Evolutionary conservation across 2,797 vertebrate species (phyloP), one percentile per base, ranked within the genome.

Genomic region (Cossypha niveicapilla): DNA sequence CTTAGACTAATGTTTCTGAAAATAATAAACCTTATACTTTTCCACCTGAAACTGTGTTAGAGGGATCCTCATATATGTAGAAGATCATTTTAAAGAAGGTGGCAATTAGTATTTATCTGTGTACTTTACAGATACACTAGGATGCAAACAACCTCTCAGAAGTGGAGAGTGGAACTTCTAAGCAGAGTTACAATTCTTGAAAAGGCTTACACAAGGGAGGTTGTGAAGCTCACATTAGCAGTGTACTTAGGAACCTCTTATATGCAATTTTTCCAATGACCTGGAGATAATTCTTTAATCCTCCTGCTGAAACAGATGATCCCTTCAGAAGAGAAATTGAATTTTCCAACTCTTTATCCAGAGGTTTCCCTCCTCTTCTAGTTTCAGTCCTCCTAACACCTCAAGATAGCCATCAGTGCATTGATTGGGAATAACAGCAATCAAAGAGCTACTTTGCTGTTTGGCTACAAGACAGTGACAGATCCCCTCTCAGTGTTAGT

Each of bases 81-180:
- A 73, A 48, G 23, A n/a, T 76, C 2, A 44, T 50, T 76, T 72
- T 58, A 54, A 85, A 90, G 13, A 58, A 30, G 10, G 19, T 7
- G 5, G 23, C 0, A 5, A 54, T 30, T 45, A 30, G 9, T 56
- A 66, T 53, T 78, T 73, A 21, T 65, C n/a, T 0, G 0, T 7
- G 18, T 4, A 37, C 19, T 32, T 48, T 19, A 51, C 41, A 74
- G 28, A 45, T 15, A 63, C 4, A 17, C 11, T 13, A 12, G 24
- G 50, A 77, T 45, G 34, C 25, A 77, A 63, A 14, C 54, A 89
- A 34, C 7, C 7, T 30, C 71, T 53, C 39, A n/a, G 28, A 10
- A 57, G 37, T 9, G 28, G 41, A 81, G 11, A 91, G 50, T 27
- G 21, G 18, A 87, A 51, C 48, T 84, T 70, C 6, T 0, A 51